A percentile compares a stretch with the other conserved stretches of the same genome.
Conservation (phyloP, 2,797 vertebrate genomes). For the Sebastes minor region DNA sequence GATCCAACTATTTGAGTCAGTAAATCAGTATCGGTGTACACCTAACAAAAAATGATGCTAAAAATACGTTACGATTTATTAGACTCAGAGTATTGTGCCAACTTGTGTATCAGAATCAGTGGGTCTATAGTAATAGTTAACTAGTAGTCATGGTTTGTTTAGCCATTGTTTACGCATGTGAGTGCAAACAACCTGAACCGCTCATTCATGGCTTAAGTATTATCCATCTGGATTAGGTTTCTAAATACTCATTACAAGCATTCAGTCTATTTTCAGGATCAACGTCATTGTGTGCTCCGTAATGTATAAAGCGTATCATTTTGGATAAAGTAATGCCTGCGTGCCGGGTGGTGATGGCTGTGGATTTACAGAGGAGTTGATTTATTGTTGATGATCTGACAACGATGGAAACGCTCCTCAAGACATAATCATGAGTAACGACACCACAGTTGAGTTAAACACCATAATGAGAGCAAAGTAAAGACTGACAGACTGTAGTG, state of each 20-base stretch:
- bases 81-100: neutral
- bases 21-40: too few species aligned
- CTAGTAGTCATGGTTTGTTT: conserved; percentile 6
- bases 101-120: neutral
- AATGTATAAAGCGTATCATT: neutral
- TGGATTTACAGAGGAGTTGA: neutral
- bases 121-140: neutral
- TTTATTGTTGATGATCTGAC: neutral
- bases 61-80: neutral
- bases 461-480: neutral
- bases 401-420: neutral
- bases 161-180: neutral
- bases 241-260: neutral
- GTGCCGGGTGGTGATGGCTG: neutral
- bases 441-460: neutral
- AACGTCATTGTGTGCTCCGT: neutral
- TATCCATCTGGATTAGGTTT: conserved; percentile 28
- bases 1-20: too few species aligned
- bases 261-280: conserved; percentile 16
- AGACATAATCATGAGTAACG: neutral
- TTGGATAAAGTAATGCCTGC: neutral
- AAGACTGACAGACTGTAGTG: neutral
- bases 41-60: too few species aligned
- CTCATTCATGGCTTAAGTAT: conserved; percentile 15
- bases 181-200: conserved; percentile 15